These are phyloP conservation scores for Altica lythri DNA, from an alignment of 2,888 invertebrate genomes.

Conservation along the genomic window DNA sequence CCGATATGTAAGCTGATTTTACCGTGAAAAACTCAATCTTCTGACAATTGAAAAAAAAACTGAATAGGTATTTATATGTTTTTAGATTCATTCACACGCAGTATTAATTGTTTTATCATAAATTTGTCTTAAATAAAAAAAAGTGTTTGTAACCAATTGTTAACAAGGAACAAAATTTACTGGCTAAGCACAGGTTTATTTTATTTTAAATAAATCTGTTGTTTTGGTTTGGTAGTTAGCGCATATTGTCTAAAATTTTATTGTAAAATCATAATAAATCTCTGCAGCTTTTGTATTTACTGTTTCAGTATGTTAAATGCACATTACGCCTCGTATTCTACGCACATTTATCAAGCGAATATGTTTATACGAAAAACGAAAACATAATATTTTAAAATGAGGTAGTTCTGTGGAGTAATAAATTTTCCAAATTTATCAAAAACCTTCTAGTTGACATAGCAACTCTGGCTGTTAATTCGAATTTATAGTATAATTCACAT, in stretches of 20 bases:
- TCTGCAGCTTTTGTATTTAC: slow-evolving; percentile 25
- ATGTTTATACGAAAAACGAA: slow-evolving; percentile 9
- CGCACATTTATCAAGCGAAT: slow-evolving; percentile 13
- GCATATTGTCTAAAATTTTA: slow-evolving; percentile 22
- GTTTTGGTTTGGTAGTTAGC: too few species aligned
- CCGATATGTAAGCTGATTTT: too few species aligned
- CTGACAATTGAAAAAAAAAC: too few species aligned
- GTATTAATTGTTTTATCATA: too few species aligned
- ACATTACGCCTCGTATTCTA: slow-evolving; percentile 22
- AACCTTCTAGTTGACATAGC: not conserved
- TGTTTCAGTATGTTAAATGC: slow-evolving; percentile 31
- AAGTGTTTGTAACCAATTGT: too few species aligned
- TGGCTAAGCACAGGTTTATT: too few species aligned
- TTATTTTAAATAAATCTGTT: too few species aligned
- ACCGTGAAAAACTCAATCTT: too few species aligned
- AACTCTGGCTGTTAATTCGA: not conserved
- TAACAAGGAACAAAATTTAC: too few species aligned
- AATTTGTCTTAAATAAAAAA: too few species aligned
- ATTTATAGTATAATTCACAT: not conserved
- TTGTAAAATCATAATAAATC: slow-evolving; percentile 27
- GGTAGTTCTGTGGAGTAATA: slow-evolving; percentile 2
- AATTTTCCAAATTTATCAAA: slow-evolving; percentile 5
- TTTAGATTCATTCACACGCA: too few species aligned
- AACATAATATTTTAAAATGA: slow-evolving; percentile 16
- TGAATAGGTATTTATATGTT: too few species aligned